phyloP scores from a whole-genome alignment of 2,797 vertebrate species.

The Melanotaenia boesemani region DNA sequence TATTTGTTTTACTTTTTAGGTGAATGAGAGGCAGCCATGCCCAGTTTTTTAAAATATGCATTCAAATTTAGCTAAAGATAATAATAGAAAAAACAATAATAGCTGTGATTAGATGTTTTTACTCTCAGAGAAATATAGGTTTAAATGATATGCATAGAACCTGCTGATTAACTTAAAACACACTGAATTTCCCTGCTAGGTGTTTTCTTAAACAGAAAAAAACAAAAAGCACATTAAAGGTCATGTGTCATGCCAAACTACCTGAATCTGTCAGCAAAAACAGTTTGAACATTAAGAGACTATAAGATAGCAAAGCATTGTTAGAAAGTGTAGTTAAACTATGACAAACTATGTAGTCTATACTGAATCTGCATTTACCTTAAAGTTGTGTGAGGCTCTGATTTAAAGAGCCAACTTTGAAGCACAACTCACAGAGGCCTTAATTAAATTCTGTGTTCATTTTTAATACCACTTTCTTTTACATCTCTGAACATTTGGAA shows the following conservation, averaged over 20 bases:
- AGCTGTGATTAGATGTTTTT: slow-evolving; percentile 31
- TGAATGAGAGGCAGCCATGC: background rate
- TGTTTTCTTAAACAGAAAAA: slow-evolving; percentile 12
- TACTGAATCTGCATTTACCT: slow-evolving; percentile 15
- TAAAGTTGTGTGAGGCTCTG: slow-evolving; percentile 14
- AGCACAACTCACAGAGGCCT: slow-evolving; percentile 12
- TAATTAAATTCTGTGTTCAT: slow-evolving; percentile 25
- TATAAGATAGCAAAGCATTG: slow-evolving; percentile 3
- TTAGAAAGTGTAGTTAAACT: slow-evolving; percentile 3
- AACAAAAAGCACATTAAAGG: slow-evolving; percentile 16
- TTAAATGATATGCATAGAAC: slow-evolving; percentile 4
- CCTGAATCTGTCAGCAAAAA: slow-evolving; percentile 13
- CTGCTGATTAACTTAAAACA: background rate
- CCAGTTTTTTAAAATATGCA: slow-evolving; percentile 39
- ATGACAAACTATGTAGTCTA: background rate
- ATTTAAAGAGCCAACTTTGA: slow-evolving; percentile 26
- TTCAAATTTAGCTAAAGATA: background rate
- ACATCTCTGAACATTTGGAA: slow-evolving; percentile 29
- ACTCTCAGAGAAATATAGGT: slow-evolving; percentile 8
- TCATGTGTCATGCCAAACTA: slow-evolving; percentile 5
- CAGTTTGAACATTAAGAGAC: slow-evolving; percentile 15
- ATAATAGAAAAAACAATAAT: background rate
- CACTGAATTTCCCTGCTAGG: slow-evolving; percentile 14
- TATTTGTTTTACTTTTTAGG: background rate
- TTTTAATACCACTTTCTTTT: slow-evolving; percentile 31